Evolutionary conservation across 2,888 invertebrate genomes (phyloP).

Genomic region (Mycogona germanica): DNA sequence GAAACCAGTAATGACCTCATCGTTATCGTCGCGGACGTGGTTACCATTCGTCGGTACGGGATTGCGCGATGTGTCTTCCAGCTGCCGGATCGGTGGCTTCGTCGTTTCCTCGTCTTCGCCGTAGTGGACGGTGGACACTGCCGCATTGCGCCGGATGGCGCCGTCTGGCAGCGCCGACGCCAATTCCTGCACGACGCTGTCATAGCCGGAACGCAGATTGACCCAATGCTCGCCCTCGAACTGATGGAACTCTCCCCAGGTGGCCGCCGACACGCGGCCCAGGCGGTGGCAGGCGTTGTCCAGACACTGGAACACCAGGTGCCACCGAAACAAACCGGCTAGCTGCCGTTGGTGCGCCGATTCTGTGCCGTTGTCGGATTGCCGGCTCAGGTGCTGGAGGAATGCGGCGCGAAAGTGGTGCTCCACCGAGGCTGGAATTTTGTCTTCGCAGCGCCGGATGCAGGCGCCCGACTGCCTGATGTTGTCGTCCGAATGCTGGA

Average conservation of each 20-base stretch:
- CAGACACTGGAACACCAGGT: constrained; percentile 38
- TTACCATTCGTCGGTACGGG: too few relatives aligned
- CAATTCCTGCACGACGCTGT: constrained; percentile 18
- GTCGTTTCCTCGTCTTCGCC: not conserved
- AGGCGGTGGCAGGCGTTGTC: constrained; percentile 48
- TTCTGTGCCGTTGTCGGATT: too few relatives aligned
- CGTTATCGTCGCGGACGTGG: not conserved
- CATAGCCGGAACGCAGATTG: constrained; percentile 14
- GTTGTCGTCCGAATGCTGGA: constrained; percentile 13
- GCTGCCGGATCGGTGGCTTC: not conserved
- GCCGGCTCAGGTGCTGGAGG: constrained; percentile 35
- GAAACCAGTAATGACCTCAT: not conserved
- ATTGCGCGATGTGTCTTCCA: not conserved
- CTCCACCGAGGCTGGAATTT: constrained; percentile 32
- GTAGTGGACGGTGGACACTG: constrained; percentile 22
- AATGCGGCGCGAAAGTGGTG: constrained; percentile 36
- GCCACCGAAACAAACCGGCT: constrained; percentile 47
- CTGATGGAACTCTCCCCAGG: constrained; percentile 42
- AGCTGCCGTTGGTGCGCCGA: constrained; percentile 27
- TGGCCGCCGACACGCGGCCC: constrained; percentile 43
- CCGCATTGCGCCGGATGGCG: constrained; percentile 24
- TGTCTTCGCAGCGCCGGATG: constrained; percentile 16
- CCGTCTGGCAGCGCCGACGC: constrained; percentile 23
- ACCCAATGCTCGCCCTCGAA: constrained; percentile 15
- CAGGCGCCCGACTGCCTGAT: constrained; percentile 16